Conservation (phyloP, 2,888 invertebrate species). For the Lymantria dispar region DNA sequence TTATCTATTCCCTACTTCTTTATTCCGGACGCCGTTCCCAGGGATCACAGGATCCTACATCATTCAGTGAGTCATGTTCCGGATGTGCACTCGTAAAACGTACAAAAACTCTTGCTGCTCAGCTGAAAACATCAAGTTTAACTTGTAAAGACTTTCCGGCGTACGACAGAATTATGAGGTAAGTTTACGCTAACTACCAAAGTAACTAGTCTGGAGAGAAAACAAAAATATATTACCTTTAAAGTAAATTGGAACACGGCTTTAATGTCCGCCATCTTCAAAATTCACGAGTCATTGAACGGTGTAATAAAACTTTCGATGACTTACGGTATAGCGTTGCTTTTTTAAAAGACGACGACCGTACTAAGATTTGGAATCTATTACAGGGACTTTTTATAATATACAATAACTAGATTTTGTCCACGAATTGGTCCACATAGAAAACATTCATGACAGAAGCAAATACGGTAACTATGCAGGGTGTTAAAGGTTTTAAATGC, state of each 20-base stretch:
- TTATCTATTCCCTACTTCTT: constrained; percentile 14
- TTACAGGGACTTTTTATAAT: no score
- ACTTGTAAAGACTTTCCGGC: constrained; percentile 63
- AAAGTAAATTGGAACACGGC: constrained; percentile 22
- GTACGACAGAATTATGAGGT: constrained; percentile 61
- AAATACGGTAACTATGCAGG: no score
- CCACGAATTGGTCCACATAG: no score
- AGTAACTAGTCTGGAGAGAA: constrained; percentile 35
- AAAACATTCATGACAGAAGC: no score
- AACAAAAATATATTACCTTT: constrained; percentile 45
- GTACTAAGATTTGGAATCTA: no score
- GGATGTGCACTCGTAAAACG: constrained; percentile 42
- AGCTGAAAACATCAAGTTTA: constrained; percentile 56
- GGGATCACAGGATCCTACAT: constrained; percentile 24
- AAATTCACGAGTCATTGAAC: constrained; percentile 22
- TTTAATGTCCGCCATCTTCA: constrained; percentile 18
- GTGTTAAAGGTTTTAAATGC: no score
- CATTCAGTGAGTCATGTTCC: constrained; percentile 31
- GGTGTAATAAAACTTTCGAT: constrained; percentile 9
- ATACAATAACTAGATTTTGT: no score
- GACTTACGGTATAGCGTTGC: background rate
- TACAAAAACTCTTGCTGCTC: constrained; percentile 54
- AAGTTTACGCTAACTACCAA: constrained; percentile 53
- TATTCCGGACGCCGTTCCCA: constrained; percentile 9
- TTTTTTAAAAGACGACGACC: background rate